Evolutionary conservation across 2,113 vertebrate genomes (phyloP).

Genomic region (Candoia aspera): DNA sequence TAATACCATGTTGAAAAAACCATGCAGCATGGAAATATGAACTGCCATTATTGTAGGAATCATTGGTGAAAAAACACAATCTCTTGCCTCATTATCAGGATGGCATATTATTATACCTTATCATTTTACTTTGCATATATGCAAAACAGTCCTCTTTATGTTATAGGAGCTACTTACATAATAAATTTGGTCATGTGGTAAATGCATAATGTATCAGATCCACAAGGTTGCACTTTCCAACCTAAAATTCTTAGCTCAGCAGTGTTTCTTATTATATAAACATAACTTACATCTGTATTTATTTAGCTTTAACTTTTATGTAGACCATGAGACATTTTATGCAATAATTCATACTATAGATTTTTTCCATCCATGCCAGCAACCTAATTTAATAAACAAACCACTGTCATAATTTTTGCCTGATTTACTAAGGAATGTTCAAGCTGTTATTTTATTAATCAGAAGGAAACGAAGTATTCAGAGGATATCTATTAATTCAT

Average conservation of each 20-base stretch:
- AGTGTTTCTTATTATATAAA: slow-evolving; percentile 73
- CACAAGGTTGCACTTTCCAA: slow-evolving; percentile 70
- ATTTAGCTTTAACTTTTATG: slow-evolving; percentile 69
- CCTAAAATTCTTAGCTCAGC: slow-evolving; percentile 71
- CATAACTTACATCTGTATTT: slow-evolving; percentile 68
- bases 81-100: not conserved
- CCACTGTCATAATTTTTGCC: slow-evolving; percentile 64
- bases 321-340: slow-evolving; percentile 62
- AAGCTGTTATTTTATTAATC: slow-evolving; percentile 75
- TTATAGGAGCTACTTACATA: slow-evolving; percentile 63
- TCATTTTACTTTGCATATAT: slow-evolving; percentile 59
- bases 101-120: not conserved
- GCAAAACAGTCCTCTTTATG: slow-evolving; percentile 57
- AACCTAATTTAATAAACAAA: slow-evolving; percentile 73
- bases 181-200: slow-evolving; percentile 63
- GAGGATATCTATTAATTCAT: slow-evolving; percentile 56
- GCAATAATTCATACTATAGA: slow-evolving; percentile 66
- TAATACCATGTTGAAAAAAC: slow-evolving; percentile 50
- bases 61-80: slow-evolving; percentile 52
- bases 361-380: slow-evolving; percentile 67
- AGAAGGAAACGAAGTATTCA: slow-evolving; percentile 59
- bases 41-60: slow-evolving; percentile 42
- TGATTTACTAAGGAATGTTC: slow-evolving; percentile 59
- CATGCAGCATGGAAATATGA: slow-evolving; percentile 34
- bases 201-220: slow-evolving; percentile 64